Evolutionary conservation across 2,888 invertebrate species (phyloP).

Genomic region (Xylophagus ater): DNA sequence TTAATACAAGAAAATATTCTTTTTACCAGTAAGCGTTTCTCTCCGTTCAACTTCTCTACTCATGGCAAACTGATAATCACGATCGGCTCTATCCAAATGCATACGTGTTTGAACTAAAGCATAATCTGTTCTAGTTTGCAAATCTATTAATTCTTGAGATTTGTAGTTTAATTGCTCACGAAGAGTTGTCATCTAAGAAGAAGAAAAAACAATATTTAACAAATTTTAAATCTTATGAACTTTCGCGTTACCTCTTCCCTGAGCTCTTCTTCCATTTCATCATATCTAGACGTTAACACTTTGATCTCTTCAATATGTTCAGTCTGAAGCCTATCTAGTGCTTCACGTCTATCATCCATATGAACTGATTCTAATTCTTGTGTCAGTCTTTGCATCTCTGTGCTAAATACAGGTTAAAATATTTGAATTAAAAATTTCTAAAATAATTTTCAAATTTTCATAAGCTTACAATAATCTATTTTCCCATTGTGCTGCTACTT

Average conservation of each 20-base stretch:
- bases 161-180: conserved; percentile 54
- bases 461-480: conserved; percentile 41
- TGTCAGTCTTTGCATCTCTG: conserved; percentile 51
- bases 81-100: conserved; percentile 38
- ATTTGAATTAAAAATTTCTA: conserved; percentile 1
- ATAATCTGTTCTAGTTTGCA: conserved; percentile 55
- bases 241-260: conserved; percentile 45
- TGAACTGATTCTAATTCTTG: conserved; percentile 50
- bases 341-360: conserved; percentile 47
- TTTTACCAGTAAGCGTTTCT: conserved; percentile 29
- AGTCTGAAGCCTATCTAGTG: conserved; percentile 44
- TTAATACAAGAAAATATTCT: too few relatives aligned
- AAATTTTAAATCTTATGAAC: too few relatives aligned
- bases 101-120: conserved; percentile 45
- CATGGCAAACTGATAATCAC: conserved; percentile 37
- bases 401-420: conserved; percentile 25
- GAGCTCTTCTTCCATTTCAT: conserved; percentile 45
- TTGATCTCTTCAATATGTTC: conserved; percentile 48
- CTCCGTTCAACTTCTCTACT: conserved; percentile 35
- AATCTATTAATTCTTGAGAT: conserved; percentile 50
- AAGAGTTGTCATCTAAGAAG: conserved; percentile 51
- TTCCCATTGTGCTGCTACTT: conserved; percentile 52
- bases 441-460: background rate
- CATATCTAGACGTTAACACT: conserved; percentile 44
- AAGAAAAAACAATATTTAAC: too few relatives aligned